These are phyloP conservation scores for Mnemiopsis leidyi DNA, from an alignment of 37 sponge, comb jelly and placozoan genomes.

Conservation along the genomic window DNA sequence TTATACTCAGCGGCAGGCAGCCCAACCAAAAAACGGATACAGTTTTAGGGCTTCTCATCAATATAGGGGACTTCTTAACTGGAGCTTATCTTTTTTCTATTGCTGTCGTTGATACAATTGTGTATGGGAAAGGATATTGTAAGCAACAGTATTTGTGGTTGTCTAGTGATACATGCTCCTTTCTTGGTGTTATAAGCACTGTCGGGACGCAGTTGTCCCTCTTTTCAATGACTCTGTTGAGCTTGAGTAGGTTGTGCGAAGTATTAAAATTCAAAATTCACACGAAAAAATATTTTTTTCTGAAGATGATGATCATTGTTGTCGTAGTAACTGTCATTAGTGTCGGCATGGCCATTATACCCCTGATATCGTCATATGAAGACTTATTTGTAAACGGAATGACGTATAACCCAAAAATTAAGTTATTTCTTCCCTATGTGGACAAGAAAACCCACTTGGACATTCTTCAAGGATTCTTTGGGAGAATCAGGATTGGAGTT, in stretches of 20 bases:
- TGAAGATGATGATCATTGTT: background rate
- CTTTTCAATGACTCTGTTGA: constrained; percentile 2
- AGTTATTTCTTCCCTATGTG: background rate
- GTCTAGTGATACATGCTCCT: background rate
- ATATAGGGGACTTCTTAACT: constrained; percentile 8
- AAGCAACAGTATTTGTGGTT: background rate
- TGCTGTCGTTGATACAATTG: background rate
- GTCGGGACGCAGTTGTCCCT: background rate
- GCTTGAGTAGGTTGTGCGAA: background rate
- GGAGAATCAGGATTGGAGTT: background rate
- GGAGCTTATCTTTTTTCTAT: background rate
- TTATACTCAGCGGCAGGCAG: background rate
- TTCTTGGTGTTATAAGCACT: background rate
- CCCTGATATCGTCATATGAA: background rate
- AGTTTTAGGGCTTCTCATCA: background rate
- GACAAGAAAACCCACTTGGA: background rate
- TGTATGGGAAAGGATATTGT: background rate
- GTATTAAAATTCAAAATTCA: background rate
- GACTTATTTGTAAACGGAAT: constrained; percentile 38
- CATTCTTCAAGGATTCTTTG: background rate
- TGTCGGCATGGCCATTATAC: background rate
- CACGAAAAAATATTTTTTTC: background rate
- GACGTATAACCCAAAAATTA: background rate
- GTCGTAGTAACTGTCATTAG: background rate
- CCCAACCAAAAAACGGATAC: background rate